A percentile compares a stretch with the other conserved stretches of the same genome.
These are phyloP conservation scores for Dinomys branickii DNA, from an alignment of 2,113 vertebrate genomes.

Conservation along the genomic window DNA sequence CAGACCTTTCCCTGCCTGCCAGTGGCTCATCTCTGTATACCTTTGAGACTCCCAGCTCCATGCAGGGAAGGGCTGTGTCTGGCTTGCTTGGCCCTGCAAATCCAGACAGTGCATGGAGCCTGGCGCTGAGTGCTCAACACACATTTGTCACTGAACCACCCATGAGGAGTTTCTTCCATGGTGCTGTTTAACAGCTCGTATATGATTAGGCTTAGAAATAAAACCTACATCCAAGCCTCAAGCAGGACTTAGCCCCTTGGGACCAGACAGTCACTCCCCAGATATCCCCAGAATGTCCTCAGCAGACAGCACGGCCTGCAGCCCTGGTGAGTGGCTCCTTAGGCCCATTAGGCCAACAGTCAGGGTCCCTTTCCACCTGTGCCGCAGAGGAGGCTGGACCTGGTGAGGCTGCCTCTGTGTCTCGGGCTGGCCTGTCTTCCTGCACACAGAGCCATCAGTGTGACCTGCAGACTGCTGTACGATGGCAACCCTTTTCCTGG, in stretches of 20 bases:
- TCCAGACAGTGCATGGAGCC: not conserved
- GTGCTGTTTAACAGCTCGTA: not conserved
- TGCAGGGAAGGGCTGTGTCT: not conserved
- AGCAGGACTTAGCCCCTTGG: not conserved
- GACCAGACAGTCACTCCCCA: not conserved
- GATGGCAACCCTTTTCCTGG: not conserved
- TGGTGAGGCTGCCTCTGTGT: too few species aligned
- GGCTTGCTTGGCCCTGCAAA: not conserved
- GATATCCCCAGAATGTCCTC: not conserved
- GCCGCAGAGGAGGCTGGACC: not conserved
- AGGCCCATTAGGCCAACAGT: not conserved
- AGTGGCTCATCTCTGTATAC: not conserved
- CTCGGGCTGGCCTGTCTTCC: fast-evolving
- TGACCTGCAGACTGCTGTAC: fast-evolving
- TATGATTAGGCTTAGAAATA: not conserved
- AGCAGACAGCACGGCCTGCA: fast-evolving
- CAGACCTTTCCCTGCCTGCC: too few species aligned
- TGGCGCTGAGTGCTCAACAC: not conserved
- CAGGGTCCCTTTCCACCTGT: not conserved
- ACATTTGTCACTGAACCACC: not conserved
- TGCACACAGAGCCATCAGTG: too few species aligned
- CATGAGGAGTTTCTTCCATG: not conserved
- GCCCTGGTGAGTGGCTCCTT: not conserved
- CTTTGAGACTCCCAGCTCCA: not conserved
- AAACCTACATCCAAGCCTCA: not conserved